A percentile compares a stretch with the other conserved stretches of the same genome.
phyloP scores from a whole-genome alignment of 2,888 invertebrate species.

The Hypolimnas misippus region DNA sequence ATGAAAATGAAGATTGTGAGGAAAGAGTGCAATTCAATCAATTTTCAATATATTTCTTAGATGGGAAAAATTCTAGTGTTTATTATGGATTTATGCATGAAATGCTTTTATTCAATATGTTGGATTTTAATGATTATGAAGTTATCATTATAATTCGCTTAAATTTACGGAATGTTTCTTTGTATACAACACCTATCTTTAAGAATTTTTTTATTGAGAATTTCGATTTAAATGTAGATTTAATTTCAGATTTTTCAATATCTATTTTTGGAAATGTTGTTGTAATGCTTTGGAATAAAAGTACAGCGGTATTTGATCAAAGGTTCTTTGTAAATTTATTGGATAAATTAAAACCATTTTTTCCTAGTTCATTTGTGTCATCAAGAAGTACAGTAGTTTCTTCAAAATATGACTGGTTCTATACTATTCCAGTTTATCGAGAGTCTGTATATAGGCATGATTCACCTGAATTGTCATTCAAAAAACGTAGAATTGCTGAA shows the following conservation, averaged over 20 bases:
- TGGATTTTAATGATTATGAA: conserved; percentile 53
- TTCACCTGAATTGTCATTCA: conserved; percentile 41
- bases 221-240: conserved; percentile 49
- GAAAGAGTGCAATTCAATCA: conserved; percentile 33
- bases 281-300: conserved; percentile 63
- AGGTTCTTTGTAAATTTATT: conserved; percentile 59
- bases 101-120: conserved; percentile 46
- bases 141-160: conserved; percentile 52
- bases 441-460: conserved; percentile 4
- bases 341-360: conserved; percentile 52
- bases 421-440: conserved; percentile 40
- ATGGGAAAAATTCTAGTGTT: conserved; percentile 23
- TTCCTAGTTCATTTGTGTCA: conserved; percentile 51
- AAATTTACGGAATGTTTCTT: conserved; percentile 38
- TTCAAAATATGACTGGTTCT: conserved; percentile 55
- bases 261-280: conserved; percentile 52
- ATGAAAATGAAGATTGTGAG: conserved; percentile 38
- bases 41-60: conserved; percentile 33
- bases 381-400: conserved; percentile 40
- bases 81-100: conserved; percentile 44
- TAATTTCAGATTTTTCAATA: conserved; percentile 42
- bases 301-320: conserved; percentile 56
- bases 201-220: conserved; percentile 54
- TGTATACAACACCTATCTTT: conserved; percentile 56
- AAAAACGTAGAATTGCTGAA: conserved; percentile 53